Evolutionary conservation across 2,113 vertebrate genomes (phyloP).

Genomic region (Hypanus sabinus): DNA sequence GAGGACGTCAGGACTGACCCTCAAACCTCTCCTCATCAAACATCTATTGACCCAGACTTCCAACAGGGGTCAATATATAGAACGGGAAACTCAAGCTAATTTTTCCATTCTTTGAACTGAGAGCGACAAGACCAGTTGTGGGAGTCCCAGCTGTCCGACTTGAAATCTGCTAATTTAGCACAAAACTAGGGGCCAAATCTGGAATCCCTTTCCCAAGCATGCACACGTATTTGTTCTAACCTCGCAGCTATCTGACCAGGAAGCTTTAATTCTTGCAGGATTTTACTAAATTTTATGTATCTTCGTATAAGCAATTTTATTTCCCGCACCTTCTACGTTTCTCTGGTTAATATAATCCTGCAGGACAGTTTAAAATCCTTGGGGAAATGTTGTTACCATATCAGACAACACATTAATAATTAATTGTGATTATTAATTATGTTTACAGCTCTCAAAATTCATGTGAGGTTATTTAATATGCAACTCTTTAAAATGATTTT

Average conservation of each 20-base stretch:
- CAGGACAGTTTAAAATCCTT: background rate
- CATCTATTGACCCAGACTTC: slow-evolving; percentile 30
- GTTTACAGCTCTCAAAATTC: slow-evolving; percentile 5
- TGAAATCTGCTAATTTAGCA: background rate
- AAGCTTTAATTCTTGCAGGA: background rate
- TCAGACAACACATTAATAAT: slow-evolving; percentile 33
- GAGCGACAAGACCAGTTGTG: background rate
- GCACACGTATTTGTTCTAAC: background rate
- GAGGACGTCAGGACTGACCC: slow-evolving; percentile 1
- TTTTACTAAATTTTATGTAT: background rate
- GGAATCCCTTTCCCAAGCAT: background rate
- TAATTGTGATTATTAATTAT: slow-evolving; percentile 21
- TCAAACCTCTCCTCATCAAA: slow-evolving; percentile 27
- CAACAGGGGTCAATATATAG: slow-evolving; percentile 27
- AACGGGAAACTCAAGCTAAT: background rate
- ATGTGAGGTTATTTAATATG: slow-evolving; percentile 39
- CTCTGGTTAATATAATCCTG: background rate
- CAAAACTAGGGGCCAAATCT: background rate
- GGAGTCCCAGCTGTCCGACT: background rate
- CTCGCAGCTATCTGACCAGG: background rate
- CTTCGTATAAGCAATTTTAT: background rate
- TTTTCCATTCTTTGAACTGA: background rate
- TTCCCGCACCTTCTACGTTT: background rate
- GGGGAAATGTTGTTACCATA: background rate
- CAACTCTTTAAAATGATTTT: background rate